phyloP scores from a whole-genome alignment of 2,797 vertebrate genomes.

The Synanceia verrucosa region DNA sequence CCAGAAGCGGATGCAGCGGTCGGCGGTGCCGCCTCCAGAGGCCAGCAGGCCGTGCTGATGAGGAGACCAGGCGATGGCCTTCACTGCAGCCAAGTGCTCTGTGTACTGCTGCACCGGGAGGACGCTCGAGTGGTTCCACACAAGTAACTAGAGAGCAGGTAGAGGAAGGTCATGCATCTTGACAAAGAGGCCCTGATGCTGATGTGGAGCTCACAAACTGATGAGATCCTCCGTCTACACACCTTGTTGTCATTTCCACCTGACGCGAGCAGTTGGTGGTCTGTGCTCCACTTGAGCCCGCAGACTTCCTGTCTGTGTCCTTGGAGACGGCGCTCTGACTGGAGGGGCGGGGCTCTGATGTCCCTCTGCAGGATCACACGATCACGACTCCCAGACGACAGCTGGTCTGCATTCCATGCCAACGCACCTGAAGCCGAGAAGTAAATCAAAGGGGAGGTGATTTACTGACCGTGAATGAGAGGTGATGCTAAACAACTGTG shows the following conservation, averaged over 20 bases:
- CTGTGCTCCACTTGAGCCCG: slow-evolving; percentile 98
- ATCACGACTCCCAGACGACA: slow-evolving; percentile 96
- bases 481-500: slow-evolving; percentile 10
- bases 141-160: slow-evolving; percentile 84
- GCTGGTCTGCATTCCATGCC: slow-evolving; percentile 98
- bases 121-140: slow-evolving; percentile 97
- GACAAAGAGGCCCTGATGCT: not conserved
- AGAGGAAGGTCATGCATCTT: not conserved
- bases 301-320: slow-evolving; percentile 99
- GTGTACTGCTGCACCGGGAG: slow-evolving; percentile 97
- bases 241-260: slow-evolving; percentile 99
- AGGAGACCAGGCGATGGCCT: slow-evolving; percentile 98
- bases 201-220: not conserved
- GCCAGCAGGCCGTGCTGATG: slow-evolving; percentile 97
- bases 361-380: slow-evolving; percentile 97
- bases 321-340: slow-evolving; percentile 96
- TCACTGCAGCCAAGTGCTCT: slow-evolving; percentile 96
- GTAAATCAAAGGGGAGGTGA: not conserved
- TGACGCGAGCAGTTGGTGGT: slow-evolving; percentile 97
- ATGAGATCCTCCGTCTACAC: not conserved
- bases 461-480: slow-evolving; percentile 2
- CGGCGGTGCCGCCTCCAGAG: slow-evolving; percentile 94
- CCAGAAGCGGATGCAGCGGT: slow-evolving; percentile 99
- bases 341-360: slow-evolving; percentile 92
- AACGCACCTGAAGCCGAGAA: slow-evolving; percentile 85